These are phyloP conservation scores for Anneissia japonica DNA, from an alignment of 35 echinoderm and acorn worm genomes.

Conservation along the genomic window DNA sequence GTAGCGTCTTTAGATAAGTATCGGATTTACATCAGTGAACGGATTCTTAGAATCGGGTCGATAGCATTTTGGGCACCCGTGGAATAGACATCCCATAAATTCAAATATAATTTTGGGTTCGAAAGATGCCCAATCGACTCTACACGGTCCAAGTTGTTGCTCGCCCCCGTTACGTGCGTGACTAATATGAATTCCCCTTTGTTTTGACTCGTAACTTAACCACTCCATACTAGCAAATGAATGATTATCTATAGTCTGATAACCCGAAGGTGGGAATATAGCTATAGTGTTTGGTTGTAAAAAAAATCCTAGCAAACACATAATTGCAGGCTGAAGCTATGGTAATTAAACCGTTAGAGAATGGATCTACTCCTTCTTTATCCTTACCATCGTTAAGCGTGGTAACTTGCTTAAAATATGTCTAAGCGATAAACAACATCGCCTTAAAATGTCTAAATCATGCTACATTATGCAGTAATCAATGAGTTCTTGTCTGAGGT, in stretches of 20 bases:
- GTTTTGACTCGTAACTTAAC: not conserved
- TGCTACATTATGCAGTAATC: constrained; percentile 24
- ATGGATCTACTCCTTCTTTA: not conserved
- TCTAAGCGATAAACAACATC: constrained; percentile 18
- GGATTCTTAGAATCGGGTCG: not conserved
- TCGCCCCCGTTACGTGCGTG: not conserved
- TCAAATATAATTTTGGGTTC: too few species aligned
- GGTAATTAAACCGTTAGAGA: not conserved
- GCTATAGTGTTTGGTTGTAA: not conserved
- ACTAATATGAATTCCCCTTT: not conserved
- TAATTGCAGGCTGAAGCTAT: constrained; percentile 16
- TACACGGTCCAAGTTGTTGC: not conserved
- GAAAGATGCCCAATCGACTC: not conserved
- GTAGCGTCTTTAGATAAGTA: not conserved
- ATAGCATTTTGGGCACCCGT: constrained; percentile 9
- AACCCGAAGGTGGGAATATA: not conserved
- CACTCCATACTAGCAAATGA: not conserved
- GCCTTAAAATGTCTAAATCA: constrained; percentile 32
- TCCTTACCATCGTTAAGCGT: not conserved
- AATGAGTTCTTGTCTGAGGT: constrained; percentile 17
- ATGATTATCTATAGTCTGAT: not conserved
- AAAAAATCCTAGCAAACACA: not conserved
- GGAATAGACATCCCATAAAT: too few species aligned
- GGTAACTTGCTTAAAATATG: constrained; percentile 23
- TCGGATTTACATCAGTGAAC: not conserved